Percentiles rank a stretch among this genome's conserved stretches.
phyloP scores from a whole-genome alignment of 2,113 vertebrate species.

The Poeciliopsis retropinna region DNA sequence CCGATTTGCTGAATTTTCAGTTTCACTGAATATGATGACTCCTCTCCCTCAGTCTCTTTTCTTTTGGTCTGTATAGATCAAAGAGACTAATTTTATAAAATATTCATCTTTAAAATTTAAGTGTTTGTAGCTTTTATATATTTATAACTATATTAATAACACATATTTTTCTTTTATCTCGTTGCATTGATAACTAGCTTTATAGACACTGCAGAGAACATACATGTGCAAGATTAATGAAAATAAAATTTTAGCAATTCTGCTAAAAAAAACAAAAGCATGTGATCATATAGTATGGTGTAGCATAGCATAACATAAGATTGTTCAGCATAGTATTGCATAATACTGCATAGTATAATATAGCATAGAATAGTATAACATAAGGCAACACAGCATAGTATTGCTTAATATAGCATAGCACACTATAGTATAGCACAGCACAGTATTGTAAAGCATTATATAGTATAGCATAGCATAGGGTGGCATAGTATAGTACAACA shows the following conservation, averaged over 20 bases:
- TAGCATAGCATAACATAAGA: no score
- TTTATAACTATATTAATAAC: background rate
- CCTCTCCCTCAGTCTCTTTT: background rate
- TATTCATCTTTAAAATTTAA: background rate
- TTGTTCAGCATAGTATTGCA: no score
- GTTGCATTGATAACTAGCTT: background rate
- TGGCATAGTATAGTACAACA: no score
- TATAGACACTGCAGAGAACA: no score
- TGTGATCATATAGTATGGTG: background rate
- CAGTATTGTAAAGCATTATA: no score
- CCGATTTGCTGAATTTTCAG: background rate
- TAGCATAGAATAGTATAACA: no score
- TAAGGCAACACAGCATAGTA: no score
- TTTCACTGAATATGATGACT: background rate
- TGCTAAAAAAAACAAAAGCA: background rate
- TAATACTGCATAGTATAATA: no score
- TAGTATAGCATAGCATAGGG: no score
- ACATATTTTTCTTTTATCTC: background rate
- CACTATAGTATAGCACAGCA: no score
- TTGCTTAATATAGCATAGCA: no score
- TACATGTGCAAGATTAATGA: background rate
- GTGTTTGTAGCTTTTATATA: background rate
- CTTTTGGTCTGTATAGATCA: background rate
- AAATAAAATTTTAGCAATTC: background rate
- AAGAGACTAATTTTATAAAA: background rate